Percentiles rank a stretch among this genome's conserved stretches.
phyloP scores from a whole-genome alignment of 2,113 vertebrate genomes.

The Entomyzon cyanotis region DNA sequence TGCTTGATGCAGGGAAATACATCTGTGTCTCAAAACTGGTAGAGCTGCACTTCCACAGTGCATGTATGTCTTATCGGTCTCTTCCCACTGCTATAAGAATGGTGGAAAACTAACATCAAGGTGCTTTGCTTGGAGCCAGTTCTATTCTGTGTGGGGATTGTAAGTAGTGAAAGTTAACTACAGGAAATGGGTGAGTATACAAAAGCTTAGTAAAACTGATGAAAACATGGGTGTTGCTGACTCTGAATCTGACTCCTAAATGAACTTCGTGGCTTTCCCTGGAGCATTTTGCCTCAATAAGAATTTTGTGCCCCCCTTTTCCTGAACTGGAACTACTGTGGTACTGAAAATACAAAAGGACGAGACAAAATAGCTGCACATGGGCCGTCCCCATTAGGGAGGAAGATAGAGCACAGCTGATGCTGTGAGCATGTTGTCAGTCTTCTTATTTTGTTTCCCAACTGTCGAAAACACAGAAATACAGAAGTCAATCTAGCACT shows the following conservation, averaged over 20 bases:
- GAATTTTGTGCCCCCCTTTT: not conserved
- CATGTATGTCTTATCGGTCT: fast-evolving
- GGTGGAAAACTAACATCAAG: not conserved
- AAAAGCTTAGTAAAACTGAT: not conserved
- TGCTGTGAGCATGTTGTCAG: not conserved
- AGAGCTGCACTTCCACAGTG: not conserved
- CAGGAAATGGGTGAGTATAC: not conserved
- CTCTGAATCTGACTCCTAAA: not conserved
- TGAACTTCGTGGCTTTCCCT: not conserved
- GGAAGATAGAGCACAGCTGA: not conserved
- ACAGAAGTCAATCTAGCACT: not conserved
- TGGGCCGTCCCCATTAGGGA: not conserved
- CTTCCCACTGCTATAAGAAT: not conserved
- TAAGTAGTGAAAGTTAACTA: not conserved
- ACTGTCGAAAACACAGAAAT: not conserved
- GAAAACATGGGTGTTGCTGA: not conserved
- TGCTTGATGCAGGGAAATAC: fast-evolving
- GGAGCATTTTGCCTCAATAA: not conserved
- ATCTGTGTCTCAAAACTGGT: fast-evolving
- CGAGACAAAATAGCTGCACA: not conserved
- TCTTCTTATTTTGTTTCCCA: not conserved
- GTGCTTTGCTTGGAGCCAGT: not conserved
- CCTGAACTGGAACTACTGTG: not conserved
- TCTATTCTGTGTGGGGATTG: not conserved
- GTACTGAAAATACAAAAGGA: not conserved